Conservation (phyloP, 2,113 vertebrate genomes). For the Mungos mungo region DNA sequence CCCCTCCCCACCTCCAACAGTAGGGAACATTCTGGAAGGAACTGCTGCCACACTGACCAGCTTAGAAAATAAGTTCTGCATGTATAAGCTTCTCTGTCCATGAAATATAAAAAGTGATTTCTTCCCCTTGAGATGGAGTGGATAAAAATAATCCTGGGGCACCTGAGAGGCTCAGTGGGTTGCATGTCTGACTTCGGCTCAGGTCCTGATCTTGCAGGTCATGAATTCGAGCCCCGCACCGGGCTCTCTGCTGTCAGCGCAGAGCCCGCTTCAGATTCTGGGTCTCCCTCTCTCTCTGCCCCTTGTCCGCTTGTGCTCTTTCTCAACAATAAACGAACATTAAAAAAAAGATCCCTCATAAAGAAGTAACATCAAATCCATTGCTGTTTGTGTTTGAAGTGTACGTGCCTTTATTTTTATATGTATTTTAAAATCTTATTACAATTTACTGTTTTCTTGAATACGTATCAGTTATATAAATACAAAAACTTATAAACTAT, state of each 20-base stretch:
- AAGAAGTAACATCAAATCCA: not conserved
- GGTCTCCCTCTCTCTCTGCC: no score
- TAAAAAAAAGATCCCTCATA: no score
- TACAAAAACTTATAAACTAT: not conserved
- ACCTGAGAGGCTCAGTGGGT: no score
- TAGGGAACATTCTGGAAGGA: not conserved
- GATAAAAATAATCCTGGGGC: not conserved
- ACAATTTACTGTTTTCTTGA: not conserved
- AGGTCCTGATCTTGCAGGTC: no score
- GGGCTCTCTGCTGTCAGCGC: no score
- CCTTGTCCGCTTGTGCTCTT: no score
- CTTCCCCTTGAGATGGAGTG: not conserved
- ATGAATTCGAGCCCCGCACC: no score
- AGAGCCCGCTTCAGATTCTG: no score
- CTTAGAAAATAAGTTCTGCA: not conserved
- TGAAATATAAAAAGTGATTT: not conserved
- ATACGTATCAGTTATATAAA: not conserved
- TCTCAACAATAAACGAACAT: no score
- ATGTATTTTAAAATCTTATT: not conserved
- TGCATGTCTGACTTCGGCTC: no score
- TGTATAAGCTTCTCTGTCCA: rapidly evolving
- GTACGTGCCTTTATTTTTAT: not conserved
- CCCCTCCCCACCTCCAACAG: not conserved
- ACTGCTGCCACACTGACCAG: not conserved
- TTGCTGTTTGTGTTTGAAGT: not conserved